Conservation (phyloP, 2,797 vertebrate genomes). For the Spatula versicolor region DNA sequence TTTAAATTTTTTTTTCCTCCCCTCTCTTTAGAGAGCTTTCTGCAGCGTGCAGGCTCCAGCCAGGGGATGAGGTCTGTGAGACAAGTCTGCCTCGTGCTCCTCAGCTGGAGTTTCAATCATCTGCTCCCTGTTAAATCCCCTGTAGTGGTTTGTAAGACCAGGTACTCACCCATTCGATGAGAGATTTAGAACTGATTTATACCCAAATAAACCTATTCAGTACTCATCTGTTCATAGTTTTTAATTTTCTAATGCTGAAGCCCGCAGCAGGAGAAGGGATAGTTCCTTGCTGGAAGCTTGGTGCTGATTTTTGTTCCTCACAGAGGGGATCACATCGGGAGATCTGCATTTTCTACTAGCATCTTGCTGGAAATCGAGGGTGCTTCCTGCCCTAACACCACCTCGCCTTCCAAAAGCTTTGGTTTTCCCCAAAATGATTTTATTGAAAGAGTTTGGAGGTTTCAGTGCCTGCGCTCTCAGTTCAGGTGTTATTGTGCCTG, state of each 20-base stretch:
- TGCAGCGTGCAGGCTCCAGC: background rate
- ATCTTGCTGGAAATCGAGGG: background rate
- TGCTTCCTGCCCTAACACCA: background rate
- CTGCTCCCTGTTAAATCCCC: conserved; percentile 13
- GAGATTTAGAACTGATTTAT: background rate
- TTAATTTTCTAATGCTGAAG: background rate
- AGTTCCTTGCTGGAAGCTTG: background rate
- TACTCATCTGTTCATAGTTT: background rate
- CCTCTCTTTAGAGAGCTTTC: background rate
- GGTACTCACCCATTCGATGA: background rate
- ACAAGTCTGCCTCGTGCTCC: background rate
- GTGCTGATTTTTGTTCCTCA: background rate
- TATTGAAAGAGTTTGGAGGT: background rate
- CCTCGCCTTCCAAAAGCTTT: background rate
- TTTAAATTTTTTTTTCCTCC: background rate
- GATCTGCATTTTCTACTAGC: background rate
- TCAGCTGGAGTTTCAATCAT: background rate
- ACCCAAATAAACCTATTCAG: background rate
- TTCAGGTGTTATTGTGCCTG: background rate
- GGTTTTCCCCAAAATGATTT: background rate
- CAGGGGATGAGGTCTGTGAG: background rate
- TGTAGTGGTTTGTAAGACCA: background rate
- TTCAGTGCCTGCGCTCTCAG: background rate
- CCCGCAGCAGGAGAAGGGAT: background rate
- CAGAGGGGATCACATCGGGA: background rate